Percentiles rank a stretch among this genome's conserved stretches.
phyloP scores from a whole-genome alignment of 2,888 invertebrate species.

The Tenthredo amoena region DNA sequence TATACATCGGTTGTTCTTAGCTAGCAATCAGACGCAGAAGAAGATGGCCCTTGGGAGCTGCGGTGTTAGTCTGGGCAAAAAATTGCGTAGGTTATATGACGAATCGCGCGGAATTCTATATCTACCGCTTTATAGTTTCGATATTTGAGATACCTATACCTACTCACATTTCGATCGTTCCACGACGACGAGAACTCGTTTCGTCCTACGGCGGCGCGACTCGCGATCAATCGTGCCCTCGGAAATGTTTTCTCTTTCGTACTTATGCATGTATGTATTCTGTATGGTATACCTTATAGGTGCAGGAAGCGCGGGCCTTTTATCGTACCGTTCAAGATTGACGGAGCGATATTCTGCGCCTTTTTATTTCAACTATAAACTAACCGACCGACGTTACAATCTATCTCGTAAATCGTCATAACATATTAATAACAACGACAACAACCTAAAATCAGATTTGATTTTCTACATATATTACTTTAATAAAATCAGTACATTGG shows the following conservation, averaged over 20 bases:
- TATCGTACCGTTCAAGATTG: not conserved
- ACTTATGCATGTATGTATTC: not conserved
- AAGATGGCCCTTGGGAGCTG: not conserved
- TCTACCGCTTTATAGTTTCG: not conserved
- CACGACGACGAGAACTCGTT: not conserved
- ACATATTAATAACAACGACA: not conserved
- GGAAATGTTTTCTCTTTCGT: constrained; percentile 13
- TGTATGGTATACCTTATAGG: not conserved
- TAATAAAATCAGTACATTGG: not conserved
- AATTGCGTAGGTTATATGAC: not conserved
- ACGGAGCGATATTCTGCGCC: not conserved
- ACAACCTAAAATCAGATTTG: not conserved
- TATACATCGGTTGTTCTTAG: not conserved
- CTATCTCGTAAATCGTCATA: not conserved
- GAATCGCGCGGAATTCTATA: not conserved
- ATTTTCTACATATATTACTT: not conserved
- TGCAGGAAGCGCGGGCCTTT: not conserved
- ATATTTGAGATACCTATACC: not conserved
- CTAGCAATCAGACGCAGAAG: not conserved
- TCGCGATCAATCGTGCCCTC: constrained; percentile 16
- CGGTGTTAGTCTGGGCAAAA: not conserved
- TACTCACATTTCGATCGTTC: constrained; percentile 12
- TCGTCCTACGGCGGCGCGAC: constrained; percentile 10
- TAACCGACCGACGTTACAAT: not conserved
- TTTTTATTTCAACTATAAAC: not conserved